Conservation (phyloP, 2,797 vertebrate species). For the Ctenosaura bakeri region DNA sequence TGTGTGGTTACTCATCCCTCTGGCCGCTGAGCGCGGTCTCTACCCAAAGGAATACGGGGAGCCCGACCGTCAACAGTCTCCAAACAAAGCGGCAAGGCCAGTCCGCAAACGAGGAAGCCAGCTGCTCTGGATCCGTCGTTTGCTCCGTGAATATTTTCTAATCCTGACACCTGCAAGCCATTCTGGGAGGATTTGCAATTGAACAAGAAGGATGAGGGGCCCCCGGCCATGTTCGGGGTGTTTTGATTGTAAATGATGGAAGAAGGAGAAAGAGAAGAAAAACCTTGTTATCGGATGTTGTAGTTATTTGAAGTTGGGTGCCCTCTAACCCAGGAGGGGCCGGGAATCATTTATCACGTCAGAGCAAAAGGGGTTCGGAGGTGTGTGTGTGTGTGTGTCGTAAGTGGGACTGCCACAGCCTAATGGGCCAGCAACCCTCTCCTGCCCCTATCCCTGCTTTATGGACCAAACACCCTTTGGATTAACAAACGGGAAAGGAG, state of each 20-base stretch:
- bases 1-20: slow-evolving; percentile 86
- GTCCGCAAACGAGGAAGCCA: slow-evolving; percentile 91
- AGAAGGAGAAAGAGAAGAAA: slow-evolving; percentile 76
- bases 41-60: slow-evolving; percentile 84
- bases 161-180: slow-evolving; percentile 99
- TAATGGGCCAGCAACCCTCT: slow-evolving; percentile 68
- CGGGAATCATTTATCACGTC: slow-evolving; percentile 85
- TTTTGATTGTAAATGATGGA: slow-evolving; percentile 92
- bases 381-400: neutral
- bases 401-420: slow-evolving; percentile 32
- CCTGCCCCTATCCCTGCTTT: slow-evolving; percentile 78
- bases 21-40: slow-evolving; percentile 81
- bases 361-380: slow-evolving; percentile 76
- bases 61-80: slow-evolving; percentile 85
- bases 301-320: slow-evolving; percentile 89
- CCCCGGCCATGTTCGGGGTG: slow-evolving; percentile 84
- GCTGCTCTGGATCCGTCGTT: slow-evolving; percentile 89
- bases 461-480: slow-evolving; percentile 85
- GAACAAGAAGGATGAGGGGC: slow-evolving; percentile 89
- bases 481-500: slow-evolving; percentile 85
- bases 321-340: slow-evolving; percentile 84
- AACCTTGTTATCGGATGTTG: slow-evolving; percentile 89
- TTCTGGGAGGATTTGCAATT: slow-evolving; percentile 98
- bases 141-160: slow-evolving; percentile 92
- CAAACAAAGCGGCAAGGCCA: slow-evolving; percentile 91